Conservation (phyloP, 2,797 vertebrate species). For the Sparus aurata region DNA sequence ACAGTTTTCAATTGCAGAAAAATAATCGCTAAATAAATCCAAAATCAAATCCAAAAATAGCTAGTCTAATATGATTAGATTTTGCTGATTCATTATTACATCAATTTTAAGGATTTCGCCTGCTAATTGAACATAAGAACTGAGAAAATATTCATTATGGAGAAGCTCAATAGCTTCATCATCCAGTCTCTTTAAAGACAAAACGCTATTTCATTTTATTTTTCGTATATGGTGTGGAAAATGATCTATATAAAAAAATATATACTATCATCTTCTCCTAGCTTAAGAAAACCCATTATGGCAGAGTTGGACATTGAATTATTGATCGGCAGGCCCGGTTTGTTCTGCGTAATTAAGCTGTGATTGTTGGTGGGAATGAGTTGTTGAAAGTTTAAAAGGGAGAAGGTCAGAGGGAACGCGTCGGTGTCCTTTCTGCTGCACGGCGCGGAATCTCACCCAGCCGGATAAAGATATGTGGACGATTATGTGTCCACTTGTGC, state of each 20-base stretch:
- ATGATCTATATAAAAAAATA: conserved; percentile 4
- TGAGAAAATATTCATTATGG: not conserved
- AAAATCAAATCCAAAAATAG: not conserved
- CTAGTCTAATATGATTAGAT: not conserved
- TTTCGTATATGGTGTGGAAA: not conserved
- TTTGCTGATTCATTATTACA: too few species aligned
- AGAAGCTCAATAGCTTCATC: not conserved
- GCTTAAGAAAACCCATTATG: conserved; percentile 37
- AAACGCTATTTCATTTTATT: conserved; percentile 2
- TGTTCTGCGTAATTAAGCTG: conserved; percentile 70
- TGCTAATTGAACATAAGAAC: not conserved
- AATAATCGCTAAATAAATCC: not conserved
- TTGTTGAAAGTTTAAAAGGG: conserved; percentile 57
- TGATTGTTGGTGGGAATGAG: conserved; percentile 54
- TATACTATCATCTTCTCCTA: not conserved
- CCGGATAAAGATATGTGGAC: not conserved
- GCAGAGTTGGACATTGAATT: conserved; percentile 56
- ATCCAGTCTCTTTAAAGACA: not conserved
- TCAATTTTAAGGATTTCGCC: not conserved
- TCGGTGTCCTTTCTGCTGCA: conserved; percentile 5
- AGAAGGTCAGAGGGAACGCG: conserved; percentile 56
- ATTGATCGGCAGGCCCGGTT: conserved; percentile 65
- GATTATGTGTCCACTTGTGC: conserved; percentile 6
- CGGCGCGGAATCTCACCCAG: not conserved
- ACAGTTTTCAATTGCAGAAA: not conserved